Evolutionary conservation across 2,113 vertebrate genomes (phyloP), one percentile per base, ranked within the genome.

Genomic region (Haplochromis vanheusdeni): DNA sequence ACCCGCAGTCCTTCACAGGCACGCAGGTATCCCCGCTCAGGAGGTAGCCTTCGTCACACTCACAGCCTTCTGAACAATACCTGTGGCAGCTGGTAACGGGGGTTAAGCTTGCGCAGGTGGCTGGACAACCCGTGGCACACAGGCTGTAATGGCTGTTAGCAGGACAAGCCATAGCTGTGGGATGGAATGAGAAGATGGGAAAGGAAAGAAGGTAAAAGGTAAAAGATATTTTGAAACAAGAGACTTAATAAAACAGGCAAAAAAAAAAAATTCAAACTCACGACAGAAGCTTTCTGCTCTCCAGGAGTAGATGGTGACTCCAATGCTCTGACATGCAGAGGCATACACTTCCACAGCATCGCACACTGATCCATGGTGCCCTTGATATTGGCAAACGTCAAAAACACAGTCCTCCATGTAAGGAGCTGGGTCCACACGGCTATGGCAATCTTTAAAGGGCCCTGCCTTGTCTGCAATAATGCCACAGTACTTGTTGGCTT

Each of bases 141-240:
- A 86, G 60, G 33, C 95, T 93, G 1, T 97, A 97, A 93, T 97
- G 97, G 49, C 97, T 97, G 88, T 98, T 92, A 0, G 85, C 80
- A 0, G 96, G 96, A 49, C 97, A 98, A 58, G 5, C 23, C 3
- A 56, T 90, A 0, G 96, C 97, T 98, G 94, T 19, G 49, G 33
- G 42, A 83, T 2, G 86, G 11, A 85, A 81, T 47, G 17, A 77
- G 3, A 73, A 60, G 33, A 87, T 19, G 17, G 14, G 8, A 19
- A 81, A 40, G 85, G 8, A 17, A 77, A 84, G 0, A 37, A 33
- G 2, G n/a, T 62, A 5, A 70, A 55, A 75, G 1, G 35, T 77
- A 17, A 79, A 31, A 26, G 2, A n/a, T 58, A 35, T 33, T 70
- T 40, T 81, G 3, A 86, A 56, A 70, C 12, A 7, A 45, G 51